phyloP scores from a whole-genome alignment of 2,797 vertebrate species.

The Gallinago nigripennis region DNA sequence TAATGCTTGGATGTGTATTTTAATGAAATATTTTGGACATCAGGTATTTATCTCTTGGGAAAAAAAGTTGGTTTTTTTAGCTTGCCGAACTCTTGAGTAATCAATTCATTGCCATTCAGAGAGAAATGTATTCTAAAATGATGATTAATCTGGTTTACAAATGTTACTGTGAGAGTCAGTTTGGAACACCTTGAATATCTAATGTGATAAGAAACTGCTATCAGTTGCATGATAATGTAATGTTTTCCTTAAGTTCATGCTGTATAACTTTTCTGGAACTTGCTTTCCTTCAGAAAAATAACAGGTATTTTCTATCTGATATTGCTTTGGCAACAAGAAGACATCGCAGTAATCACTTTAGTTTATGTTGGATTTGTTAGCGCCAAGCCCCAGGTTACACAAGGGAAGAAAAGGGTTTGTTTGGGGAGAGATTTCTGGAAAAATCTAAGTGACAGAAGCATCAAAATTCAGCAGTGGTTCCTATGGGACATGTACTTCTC shows the following conservation, averaged over 20 bases:
- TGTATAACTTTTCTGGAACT: background rate
- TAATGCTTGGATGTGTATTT: background rate
- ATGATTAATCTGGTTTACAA: constrained; percentile 23
- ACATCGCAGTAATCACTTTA: background rate
- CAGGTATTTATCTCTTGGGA: background rate
- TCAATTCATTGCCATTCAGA: background rate
- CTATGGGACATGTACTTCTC: fast-evolving
- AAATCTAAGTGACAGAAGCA: background rate
- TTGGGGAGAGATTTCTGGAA: background rate
- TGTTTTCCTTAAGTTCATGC: background rate
- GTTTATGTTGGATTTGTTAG: background rate
- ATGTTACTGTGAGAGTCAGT: constrained; percentile 1
- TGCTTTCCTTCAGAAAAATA: background rate
- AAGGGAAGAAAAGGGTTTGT: background rate
- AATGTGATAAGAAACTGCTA: background rate
- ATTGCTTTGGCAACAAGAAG: background rate
- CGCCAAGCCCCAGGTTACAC: background rate
- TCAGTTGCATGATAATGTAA: background rate
- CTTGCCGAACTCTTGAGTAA: background rate
- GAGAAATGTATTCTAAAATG: constrained; percentile 18
- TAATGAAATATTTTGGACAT: background rate
- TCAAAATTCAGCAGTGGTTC: background rate
- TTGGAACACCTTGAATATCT: constrained; percentile 13
- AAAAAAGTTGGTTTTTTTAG: background rate
- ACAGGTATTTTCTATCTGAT: background rate